Base-by-base conservation (phyloP, 2,888 invertebrate species). In the Lithophane socia region DNA sequence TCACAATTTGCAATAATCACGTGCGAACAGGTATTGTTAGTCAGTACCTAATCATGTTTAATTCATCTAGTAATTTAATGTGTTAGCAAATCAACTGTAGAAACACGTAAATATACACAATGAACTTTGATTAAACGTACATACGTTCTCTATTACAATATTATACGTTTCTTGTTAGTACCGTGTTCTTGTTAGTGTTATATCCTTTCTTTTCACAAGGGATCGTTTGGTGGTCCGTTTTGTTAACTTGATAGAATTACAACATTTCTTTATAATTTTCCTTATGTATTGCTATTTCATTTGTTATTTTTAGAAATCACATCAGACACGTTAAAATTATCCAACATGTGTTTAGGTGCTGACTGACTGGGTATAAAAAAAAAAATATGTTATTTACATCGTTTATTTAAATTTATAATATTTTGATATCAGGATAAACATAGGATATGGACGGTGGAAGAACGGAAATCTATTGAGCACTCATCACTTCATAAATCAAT, bases 1-100 rank as follows among this genome's bases (percentile, higher is more conserved):
- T 81, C n/a, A 77, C 12, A 75, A 67, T 65, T 78, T 76, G 76
- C 37, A 77, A 86, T 85, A 87, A 85, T 79, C 44, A 83, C 73
- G 71, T 84, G 83, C 75, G 86, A 82, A 82, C 78, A 72, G 71
- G 60, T 83, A 82, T 83, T 85, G 87, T 85, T 80, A 54, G 67
- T 47, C 63, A 66, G 24, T 70, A n/a, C n/a, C n/a, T n/a, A 68
- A 84, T 75, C 65, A 52, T 67, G 73, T 77, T 56, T 76, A 70
- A 77, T 61, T 69, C 58, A 81, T 72, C 61, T 75, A 16, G 61
- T 73, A 65, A 77, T 80, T 77, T 69, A 49, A 63, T 73, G 12
- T 71, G 61, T 80, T 82, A 72, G 29, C 74, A 73, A 82, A 84
- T 74, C 63, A 63, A 65, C 66, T 68, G 10, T 13, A 12, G 44